Conservation (phyloP, 92 coral and sea anemone species). For the Palythoa heliodiscus region DNA sequence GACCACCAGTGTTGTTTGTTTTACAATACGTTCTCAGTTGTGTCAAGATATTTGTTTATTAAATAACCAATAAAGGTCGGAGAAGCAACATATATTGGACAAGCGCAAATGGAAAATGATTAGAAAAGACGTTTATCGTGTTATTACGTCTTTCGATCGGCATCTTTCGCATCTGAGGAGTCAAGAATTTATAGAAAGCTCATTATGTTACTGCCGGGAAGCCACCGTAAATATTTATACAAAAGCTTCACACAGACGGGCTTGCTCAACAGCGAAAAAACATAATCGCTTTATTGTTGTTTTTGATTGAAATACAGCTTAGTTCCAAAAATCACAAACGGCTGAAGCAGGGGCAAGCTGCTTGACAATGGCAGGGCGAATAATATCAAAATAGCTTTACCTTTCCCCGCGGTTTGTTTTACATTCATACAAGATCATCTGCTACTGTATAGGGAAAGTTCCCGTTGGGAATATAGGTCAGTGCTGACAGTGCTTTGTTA, state of each 20-base stretch:
- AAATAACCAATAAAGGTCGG: conserved; percentile 75
- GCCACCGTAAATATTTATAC: conserved; percentile 41
- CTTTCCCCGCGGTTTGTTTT: conserved; percentile 18
- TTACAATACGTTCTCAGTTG: conserved; percentile 75
- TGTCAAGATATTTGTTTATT: conserved; percentile 92
- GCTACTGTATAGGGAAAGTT: background rate
- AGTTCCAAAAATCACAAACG: conserved; percentile 25
- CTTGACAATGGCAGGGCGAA: background rate
- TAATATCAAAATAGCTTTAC: conserved; percentile 12
- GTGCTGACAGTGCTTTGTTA: too few species aligned
- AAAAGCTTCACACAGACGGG: conserved; percentile 21
- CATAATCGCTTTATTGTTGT: conserved; percentile 42
- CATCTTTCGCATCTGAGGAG: conserved; percentile 36
- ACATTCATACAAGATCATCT: conserved; percentile 5
- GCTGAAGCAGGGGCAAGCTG: conserved; percentile 5
- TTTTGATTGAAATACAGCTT: conserved; percentile 22
- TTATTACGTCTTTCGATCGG: conserved; percentile 37
- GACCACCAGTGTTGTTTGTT: conserved; percentile 93
- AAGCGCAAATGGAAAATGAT: conserved; percentile 9
- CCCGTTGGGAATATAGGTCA: too few species aligned
- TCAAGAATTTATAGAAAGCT: conserved; percentile 31
- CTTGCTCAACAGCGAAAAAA: conserved; percentile 15
- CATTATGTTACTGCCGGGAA: conserved; percentile 27
- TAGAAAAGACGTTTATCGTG: conserved; percentile 40
- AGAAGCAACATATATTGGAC: conserved; percentile 67